Percentiles rank a stretch among this genome's conserved stretches.
Conservation (phyloP, 2,113 vertebrate species). For the Felis chaus region DNA sequence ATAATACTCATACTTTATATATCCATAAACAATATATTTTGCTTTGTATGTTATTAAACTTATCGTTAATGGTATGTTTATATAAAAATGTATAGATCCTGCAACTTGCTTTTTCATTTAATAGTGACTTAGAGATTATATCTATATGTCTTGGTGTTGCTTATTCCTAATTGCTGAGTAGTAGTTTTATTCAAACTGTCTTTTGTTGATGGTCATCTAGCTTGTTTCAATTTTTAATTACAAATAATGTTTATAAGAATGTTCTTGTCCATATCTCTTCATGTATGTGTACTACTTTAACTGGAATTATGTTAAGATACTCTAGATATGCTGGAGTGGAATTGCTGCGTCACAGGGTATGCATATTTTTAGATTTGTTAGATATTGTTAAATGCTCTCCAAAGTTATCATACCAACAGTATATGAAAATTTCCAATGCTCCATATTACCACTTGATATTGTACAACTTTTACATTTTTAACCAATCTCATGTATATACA, state of each 20-base stretch:
- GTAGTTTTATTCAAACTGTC: conserved; percentile 1
- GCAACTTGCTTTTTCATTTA: background rate
- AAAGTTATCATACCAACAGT: background rate
- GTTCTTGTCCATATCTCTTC: background rate
- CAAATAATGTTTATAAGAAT: background rate
- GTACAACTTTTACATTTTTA: background rate
- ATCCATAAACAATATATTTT: background rate
- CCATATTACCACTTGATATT: background rate
- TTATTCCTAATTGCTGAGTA: background rate
- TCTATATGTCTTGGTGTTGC: background rate
- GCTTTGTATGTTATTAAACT: background rate
- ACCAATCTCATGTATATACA: background rate
- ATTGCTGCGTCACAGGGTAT: background rate
- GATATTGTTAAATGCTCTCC: background rate
- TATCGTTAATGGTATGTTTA: background rate
- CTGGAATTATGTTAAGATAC: background rate
- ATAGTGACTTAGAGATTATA: background rate
- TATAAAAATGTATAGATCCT: background rate
- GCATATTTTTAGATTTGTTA: background rate
- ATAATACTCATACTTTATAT: background rate
- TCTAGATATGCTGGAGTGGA: background rate
- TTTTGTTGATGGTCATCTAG: background rate
- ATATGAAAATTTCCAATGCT: background rate
- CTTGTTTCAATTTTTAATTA: conserved; percentile 13
- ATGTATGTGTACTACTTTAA: background rate